Evolutionary conservation across 2,113 vertebrate genomes (phyloP).

Genomic region (Rhabdornis inornatus): DNA sequence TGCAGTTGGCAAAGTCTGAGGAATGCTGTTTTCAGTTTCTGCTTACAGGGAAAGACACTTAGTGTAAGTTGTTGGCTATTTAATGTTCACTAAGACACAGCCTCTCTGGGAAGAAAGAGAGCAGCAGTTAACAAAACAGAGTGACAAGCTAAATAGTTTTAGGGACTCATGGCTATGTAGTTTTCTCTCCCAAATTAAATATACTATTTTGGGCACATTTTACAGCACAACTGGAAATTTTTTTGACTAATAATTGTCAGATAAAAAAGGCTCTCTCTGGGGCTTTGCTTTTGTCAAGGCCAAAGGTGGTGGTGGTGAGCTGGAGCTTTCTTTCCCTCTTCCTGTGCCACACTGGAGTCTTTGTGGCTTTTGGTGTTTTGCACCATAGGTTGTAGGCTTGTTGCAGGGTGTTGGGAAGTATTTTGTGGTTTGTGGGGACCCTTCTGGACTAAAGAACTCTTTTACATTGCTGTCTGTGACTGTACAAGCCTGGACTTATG

Average conservation of each 20-base stretch:
- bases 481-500: neutral
- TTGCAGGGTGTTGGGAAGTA: constrained; percentile 3
- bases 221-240: neutral
- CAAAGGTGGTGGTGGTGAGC: neutral
- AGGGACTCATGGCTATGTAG: neutral
- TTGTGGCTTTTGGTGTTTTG: constrained; percentile 1
- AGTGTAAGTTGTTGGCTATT: neutral
- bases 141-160: neutral
- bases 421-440: constrained; percentile 38
- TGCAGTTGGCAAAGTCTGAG: neutral
- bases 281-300: neutral
- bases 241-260: neutral
- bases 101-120: neutral
- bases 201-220: neutral
- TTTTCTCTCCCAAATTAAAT: neutral
- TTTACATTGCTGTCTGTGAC: neutral
- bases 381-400: neutral
- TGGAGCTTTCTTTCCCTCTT: neutral
- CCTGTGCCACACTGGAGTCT: neutral
- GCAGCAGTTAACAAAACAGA: neutral
- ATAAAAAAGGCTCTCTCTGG: neutral
- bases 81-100: neutral
- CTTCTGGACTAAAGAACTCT: neutral
- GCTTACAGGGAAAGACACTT: neutral
- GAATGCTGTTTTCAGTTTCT: neutral